These are phyloP conservation scores for Numenius phaeopus DNA, from an alignment of 2,797 vertebrate genomes.

Conservation along the genomic window DNA sequence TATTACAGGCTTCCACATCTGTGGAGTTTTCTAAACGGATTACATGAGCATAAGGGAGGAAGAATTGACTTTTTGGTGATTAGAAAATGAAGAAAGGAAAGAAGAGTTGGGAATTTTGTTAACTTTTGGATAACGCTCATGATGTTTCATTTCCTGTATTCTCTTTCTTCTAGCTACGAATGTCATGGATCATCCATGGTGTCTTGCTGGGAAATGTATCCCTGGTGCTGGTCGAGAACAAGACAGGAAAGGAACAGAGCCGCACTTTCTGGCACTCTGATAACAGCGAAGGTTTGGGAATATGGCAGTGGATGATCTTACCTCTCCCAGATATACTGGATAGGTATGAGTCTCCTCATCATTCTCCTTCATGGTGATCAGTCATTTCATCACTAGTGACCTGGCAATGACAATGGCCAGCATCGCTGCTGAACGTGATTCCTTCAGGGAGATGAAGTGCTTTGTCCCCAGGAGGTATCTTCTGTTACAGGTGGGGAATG, in stretches of 20 bases:
- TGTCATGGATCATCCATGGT: constrained; percentile 88
- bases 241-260: constrained; percentile 87
- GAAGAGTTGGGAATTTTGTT: not conserved
- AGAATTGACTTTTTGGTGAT: not conserved
- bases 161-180: constrained; percentile 84
- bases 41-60: not conserved
- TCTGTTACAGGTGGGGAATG: not conserved
- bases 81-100: not conserved
- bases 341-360: constrained; percentile 82
- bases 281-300: constrained; percentile 77
- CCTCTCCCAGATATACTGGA: constrained; percentile 89
- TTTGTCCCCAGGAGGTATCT: not conserved
- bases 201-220: constrained; percentile 86
- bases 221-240: constrained; percentile 89
- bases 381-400: not conserved
- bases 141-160: not conserved
- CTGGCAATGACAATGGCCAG: not conserved
- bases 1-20: not conserved
- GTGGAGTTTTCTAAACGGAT: not conserved
- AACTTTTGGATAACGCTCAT: not conserved
- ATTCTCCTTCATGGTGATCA: not conserved
- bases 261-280: constrained; percentile 86
- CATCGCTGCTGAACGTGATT: not conserved
- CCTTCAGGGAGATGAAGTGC: not conserved
- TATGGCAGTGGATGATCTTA: constrained; percentile 87